phyloP scores from a whole-genome alignment of 2,113 vertebrate genomes.

The Panthera leo region DNA sequence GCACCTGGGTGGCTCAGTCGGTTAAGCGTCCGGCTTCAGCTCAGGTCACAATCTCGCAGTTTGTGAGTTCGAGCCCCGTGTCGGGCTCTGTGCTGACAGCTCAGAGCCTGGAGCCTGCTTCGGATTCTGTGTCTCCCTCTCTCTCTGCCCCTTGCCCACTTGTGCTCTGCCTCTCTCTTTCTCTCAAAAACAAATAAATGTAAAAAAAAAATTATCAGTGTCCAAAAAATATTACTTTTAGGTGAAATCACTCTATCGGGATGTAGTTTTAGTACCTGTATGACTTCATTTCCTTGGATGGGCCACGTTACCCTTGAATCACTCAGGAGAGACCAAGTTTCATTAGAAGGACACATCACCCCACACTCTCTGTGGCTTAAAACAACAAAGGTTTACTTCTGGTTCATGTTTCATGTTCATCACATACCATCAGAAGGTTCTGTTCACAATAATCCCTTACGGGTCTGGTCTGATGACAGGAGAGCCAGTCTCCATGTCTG shows the following conservation, averaged over 20 bases:
- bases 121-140: too few species aligned
- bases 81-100: too few species aligned
- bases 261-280: not conserved
- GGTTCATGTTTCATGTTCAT: not conserved
- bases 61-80: too few species aligned
- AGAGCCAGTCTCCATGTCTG: not conserved
- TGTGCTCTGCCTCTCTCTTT: too few species aligned
- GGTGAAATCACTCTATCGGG: not conserved
- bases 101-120: too few species aligned
- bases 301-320: conserved; percentile 3
- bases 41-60: too few species aligned
- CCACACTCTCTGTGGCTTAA: not conserved
- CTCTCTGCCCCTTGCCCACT: too few species aligned
- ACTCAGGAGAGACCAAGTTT: not conserved
- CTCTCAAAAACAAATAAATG: too few species aligned
- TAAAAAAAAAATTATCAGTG: not conserved
- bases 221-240: not conserved
- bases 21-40: too few species aligned
- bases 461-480: not conserved
- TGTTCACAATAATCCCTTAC: not conserved
- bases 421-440: not conserved
- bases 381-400: not conserved
- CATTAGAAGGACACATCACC: not conserved
- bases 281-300: not conserved
- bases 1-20: too few species aligned